Evolutionary conservation across 2,888 invertebrate species (phyloP).

Genomic region (Lycocerus yunnanus): DNA sequence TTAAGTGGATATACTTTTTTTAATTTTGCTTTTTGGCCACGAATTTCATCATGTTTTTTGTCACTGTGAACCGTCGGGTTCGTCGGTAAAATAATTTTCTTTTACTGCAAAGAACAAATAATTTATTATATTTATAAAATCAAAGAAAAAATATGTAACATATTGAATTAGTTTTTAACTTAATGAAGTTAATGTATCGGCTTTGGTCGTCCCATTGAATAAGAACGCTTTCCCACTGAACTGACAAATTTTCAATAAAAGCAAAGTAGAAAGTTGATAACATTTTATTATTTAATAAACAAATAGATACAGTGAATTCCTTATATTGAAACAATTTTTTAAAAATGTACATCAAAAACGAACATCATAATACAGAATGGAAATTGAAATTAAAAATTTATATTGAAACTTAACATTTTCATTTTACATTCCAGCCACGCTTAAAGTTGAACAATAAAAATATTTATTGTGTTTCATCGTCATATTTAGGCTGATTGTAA

Average conservation of each 20-base stretch:
- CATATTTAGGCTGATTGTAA: conserved; percentile 19
- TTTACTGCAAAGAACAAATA: too few relatives aligned
- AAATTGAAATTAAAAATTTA: background rate
- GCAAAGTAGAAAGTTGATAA: background rate
- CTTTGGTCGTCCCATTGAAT: background rate
- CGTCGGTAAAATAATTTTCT: too few relatives aligned
- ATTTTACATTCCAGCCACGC: background rate
- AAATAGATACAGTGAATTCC: background rate
- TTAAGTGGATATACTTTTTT: too few relatives aligned
- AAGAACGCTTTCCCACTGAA: background rate
- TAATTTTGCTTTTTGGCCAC: too few relatives aligned
- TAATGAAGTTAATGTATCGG: too few relatives aligned
- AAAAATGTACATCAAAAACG: background rate
- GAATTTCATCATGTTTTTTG: too few relatives aligned
- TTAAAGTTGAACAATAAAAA: background rate
- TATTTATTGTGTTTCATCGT: conserved; percentile 14
- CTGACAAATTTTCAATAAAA: background rate
- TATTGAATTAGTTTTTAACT: too few relatives aligned
- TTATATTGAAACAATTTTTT: background rate
- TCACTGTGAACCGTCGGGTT: too few relatives aligned
- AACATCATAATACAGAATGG: conserved; percentile 3
- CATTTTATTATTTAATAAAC: background rate
- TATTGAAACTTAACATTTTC: background rate
- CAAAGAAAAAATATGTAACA: too few relatives aligned
- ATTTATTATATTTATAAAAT: too few relatives aligned